Percentiles rank a stretch among this genome's conserved stretches.
Evolutionary conservation across 2,888 invertebrate species (phyloP).

Genomic region (Phalera bucephala): DNA sequence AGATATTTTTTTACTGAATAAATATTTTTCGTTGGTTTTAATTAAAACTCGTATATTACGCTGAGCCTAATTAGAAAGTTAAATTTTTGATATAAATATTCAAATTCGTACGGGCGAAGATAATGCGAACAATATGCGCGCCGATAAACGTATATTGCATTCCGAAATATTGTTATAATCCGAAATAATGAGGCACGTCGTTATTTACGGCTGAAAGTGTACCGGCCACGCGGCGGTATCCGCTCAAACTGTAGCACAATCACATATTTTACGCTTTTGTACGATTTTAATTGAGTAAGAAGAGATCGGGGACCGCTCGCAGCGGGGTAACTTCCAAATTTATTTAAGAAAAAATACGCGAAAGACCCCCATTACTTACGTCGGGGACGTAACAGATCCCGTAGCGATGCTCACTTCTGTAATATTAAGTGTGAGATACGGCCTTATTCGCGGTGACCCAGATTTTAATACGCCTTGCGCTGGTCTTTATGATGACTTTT

Average conservation of each 20-base stretch:
- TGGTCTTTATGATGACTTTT: conserved; percentile 80
- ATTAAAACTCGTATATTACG: conserved; percentile 24
- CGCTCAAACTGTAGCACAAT: conserved; percentile 72
- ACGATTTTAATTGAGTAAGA: conserved; percentile 78
- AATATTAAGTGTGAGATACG: conserved; percentile 80
- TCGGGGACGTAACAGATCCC: conserved; percentile 64
- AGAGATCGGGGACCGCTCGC: conserved; percentile 62
- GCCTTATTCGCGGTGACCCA: conserved; percentile 74
- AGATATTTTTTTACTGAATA: conserved; percentile 6
- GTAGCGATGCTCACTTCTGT: conserved; percentile 56
- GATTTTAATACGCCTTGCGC: conserved; percentile 66
- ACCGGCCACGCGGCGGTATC: conserved; percentile 44
- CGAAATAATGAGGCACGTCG: conserved; percentile 70
- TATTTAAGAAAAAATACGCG: conserved; percentile 67
- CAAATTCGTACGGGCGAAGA: conserved; percentile 28
- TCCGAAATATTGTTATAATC: conserved; percentile 73
- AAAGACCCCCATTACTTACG: conserved; percentile 76
- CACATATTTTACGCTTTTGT: conserved; percentile 79
- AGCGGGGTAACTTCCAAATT: conserved; percentile 78
- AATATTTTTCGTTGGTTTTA: conserved; percentile 12
- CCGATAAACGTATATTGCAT: conserved; percentile 52
- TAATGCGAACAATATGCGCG: conserved; percentile 27
- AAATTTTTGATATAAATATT: conserved; percentile 28
- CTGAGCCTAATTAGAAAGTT: conserved; percentile 31
- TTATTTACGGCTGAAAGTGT: conserved; percentile 67